Evolutionary conservation across 1,140 invertebrate species (phyloP).

Genomic region (Drosophila chauvacae): DNA sequence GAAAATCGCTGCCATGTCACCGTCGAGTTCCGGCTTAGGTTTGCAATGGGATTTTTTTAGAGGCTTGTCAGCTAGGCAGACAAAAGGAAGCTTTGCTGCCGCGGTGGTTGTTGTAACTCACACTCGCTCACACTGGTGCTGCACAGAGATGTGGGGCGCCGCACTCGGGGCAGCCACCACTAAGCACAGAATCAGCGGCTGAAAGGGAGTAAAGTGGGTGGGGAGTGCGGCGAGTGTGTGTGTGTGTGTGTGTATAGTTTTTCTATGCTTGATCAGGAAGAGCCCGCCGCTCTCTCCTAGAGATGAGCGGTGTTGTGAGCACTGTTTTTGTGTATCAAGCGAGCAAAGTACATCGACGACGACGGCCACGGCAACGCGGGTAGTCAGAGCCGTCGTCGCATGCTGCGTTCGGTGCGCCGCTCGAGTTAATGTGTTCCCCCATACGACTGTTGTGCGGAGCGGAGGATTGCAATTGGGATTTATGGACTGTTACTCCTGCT

Average conservation of each 20-base stretch:
- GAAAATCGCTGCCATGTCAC: conserved; percentile 46
- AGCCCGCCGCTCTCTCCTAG: conserved; percentile 37
- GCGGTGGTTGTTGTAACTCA: conserved; percentile 73
- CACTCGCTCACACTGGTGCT: conserved; percentile 37
- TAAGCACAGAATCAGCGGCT: conserved; percentile 45
- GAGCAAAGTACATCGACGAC: conserved; percentile 53
- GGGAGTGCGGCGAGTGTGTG: conserved; percentile 15
- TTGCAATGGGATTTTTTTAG: conserved; percentile 31
- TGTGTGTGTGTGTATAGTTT: conserved; percentile 35
- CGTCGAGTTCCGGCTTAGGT: conserved; percentile 66
- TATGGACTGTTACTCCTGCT: conserved; percentile 17
- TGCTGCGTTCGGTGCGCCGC: conserved; percentile 42
- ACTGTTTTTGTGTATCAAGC: conserved; percentile 62
- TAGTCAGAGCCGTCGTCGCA: conserved; percentile 39
- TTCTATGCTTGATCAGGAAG: conserved; percentile 52
- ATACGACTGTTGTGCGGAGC: neutral
- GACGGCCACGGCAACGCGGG: conserved; percentile 9
- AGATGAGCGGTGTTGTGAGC: conserved; percentile 43
- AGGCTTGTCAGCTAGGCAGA: conserved; percentile 65
- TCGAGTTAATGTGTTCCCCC: conserved; percentile 9
- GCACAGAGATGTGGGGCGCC: conserved; percentile 68
- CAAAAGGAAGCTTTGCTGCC: conserved; percentile 68
- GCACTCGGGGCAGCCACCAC: conserved; percentile 42
- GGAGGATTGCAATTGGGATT: conserved; percentile 10
- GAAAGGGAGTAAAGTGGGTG: conserved; percentile 60